These are phyloP conservation scores for Petrophora chlorosata DNA, from an alignment of 2,888 invertebrate species.

Conservation along the genomic window DNA sequence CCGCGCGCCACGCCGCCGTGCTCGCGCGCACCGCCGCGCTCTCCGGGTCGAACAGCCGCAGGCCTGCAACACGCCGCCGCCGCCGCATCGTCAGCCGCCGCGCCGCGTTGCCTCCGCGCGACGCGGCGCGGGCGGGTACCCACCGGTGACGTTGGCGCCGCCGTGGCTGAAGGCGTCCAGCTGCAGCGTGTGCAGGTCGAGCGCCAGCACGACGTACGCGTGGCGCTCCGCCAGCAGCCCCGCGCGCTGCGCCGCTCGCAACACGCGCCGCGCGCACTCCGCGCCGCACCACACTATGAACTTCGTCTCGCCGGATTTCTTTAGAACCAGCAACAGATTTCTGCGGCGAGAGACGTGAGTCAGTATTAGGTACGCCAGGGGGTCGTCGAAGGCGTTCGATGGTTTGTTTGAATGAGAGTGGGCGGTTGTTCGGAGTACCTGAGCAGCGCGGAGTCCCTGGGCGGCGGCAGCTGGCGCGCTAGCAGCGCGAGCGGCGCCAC, in stretches of 20 bases:
- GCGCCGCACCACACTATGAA: conserved; percentile 67
- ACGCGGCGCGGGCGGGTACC: conserved; percentile 24
- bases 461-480: conserved; percentile 62
- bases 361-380: too few species aligned
- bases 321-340: conserved; percentile 65
- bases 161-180: conserved; percentile 67
- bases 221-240: conserved; percentile 67
- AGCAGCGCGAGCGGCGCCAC: conserved; percentile 47
- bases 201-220: conserved; percentile 61
- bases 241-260: conserved; percentile 72
- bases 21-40: conserved; percentile 41
- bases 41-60: conserved; percentile 64
- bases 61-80: conserved; percentile 35
- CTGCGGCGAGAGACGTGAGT: neutral
- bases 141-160: conserved; percentile 70
- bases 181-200: conserved; percentile 62
- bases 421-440: conserved; percentile 39
- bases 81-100: conserved; percentile 20
- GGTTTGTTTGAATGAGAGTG: too few species aligned
- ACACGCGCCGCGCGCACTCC: conserved; percentile 60
- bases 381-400: too few species aligned
- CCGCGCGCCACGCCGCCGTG: conserved; percentile 41
- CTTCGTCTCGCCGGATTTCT: conserved; percentile 58
- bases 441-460: conserved; percentile 57
- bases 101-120: too few species aligned